Percentiles rank a stretch among this genome's conserved stretches.
Evolutionary conservation across 2,797 vertebrate genomes (phyloP).

Genomic region (Xyrichtys novacula): DNA sequence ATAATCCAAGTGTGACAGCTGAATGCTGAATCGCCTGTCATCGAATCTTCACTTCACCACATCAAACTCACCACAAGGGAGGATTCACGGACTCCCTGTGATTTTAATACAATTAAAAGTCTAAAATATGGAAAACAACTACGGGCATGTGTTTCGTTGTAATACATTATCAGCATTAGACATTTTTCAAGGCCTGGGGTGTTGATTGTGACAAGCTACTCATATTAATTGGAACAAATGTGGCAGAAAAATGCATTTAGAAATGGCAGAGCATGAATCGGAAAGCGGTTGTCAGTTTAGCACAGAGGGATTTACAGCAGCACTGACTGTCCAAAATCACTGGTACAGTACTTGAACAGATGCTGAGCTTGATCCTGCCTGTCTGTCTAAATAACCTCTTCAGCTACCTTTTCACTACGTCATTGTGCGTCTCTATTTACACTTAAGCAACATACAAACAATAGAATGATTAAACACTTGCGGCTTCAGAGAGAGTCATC

Average conservation of each 20-base stretch:
- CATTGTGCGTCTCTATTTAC: background rate
- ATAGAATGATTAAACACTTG: background rate
- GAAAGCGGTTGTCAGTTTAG: constrained; percentile 9
- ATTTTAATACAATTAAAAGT: constrained; percentile 13
- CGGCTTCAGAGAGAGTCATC: background rate
- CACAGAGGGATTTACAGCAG: background rate
- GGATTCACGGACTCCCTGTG: background rate
- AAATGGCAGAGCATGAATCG: background rate
- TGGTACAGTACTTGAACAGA: constrained; percentile 11
- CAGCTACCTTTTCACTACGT: background rate
- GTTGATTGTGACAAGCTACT: background rate
- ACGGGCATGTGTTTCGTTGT: background rate
- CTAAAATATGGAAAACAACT: background rate
- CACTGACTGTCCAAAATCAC: constrained; percentile 10
- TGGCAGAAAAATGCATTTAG: background rate
- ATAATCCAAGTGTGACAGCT: constrained; percentile 1
- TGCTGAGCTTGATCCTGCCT: background rate
- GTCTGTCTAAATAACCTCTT: constrained; percentile 10
- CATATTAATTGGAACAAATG: background rate
- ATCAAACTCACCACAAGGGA: background rate
- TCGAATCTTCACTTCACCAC: background rate
- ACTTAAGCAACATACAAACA: background rate
- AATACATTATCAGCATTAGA: background rate
- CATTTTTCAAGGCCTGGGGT: background rate
- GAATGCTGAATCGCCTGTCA: background rate